Conservation (phyloP, 2,888 invertebrate genomes). For the Apamea crenata region DNA sequence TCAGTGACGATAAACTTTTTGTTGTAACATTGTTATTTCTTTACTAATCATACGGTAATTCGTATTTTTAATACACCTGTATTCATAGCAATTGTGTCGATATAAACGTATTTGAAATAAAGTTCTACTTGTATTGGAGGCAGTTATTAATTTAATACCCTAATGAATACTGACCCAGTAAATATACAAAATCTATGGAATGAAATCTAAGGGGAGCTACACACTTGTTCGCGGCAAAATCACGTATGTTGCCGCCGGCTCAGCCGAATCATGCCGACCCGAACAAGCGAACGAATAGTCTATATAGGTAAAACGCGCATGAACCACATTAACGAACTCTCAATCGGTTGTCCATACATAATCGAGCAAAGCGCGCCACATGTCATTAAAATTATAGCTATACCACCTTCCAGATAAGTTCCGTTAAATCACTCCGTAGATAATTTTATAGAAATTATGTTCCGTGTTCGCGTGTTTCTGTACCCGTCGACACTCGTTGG, state of each 20-base stretch:
- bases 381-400: too few species aligned
- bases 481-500: too few species aligned
- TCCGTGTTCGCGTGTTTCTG: too few species aligned
- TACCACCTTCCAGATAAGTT: too few species aligned
- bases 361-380: too few species aligned
- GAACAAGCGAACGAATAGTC: background rate
- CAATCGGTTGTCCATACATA: background rate
- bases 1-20: constrained; percentile 51
- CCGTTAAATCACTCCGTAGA: too few species aligned
- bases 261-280: background rate
- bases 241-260: background rate
- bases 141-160: constrained; percentile 35
- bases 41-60: constrained; percentile 66
- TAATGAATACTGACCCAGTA: too few species aligned
- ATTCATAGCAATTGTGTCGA: constrained; percentile 69
- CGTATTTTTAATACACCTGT: constrained; percentile 66
- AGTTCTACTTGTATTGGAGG: constrained; percentile 63
- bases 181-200: background rate
- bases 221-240: background rate
- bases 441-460: too few species aligned
- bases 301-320: background rate
- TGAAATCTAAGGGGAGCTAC: background rate
- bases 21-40: constrained; percentile 65
- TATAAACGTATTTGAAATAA: constrained; percentile 71
- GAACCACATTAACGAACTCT: background rate